Evolutionary conservation across 2,113 vertebrate species (phyloP).

Genomic region (Labeo catla): DNA sequence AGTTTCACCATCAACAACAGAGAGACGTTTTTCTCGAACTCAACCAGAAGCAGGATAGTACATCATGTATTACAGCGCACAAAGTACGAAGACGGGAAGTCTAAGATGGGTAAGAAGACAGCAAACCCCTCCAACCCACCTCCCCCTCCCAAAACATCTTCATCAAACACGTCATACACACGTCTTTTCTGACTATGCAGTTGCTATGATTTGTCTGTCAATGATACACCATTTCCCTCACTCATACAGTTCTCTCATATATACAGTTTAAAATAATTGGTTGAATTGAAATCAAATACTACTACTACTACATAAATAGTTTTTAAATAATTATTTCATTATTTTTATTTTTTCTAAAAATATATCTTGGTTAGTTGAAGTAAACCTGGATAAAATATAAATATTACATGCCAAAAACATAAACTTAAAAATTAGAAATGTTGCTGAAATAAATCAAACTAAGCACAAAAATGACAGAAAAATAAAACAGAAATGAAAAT

Average conservation of each 20-base stretch:
- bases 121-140: background rate
- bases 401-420: no score
- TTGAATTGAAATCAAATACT: background rate
- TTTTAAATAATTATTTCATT: no score
- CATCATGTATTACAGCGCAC: conserved; percentile 96
- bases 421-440: no score
- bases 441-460: no score
- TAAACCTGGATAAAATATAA: background rate
- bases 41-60: conserved; percentile 94
- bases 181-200: background rate
- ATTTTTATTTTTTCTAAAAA: no score
- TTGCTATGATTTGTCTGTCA: background rate
- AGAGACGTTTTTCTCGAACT: conserved; percentile 97
- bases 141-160: background rate
- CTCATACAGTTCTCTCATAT: no score
- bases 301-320: no score
- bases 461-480: no score
- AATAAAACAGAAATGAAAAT: background rate
- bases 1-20: conserved; percentile 98
- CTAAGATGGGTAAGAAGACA: conserved; percentile 90
- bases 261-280: background rate
- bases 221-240: no score
- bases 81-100: conserved; percentile 96
- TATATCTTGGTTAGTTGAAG: no score
- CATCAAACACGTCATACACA: background rate